Base-by-base conservation (phyloP, 2,113 vertebrate genomes). In the Thunnus thynnus region DNA sequence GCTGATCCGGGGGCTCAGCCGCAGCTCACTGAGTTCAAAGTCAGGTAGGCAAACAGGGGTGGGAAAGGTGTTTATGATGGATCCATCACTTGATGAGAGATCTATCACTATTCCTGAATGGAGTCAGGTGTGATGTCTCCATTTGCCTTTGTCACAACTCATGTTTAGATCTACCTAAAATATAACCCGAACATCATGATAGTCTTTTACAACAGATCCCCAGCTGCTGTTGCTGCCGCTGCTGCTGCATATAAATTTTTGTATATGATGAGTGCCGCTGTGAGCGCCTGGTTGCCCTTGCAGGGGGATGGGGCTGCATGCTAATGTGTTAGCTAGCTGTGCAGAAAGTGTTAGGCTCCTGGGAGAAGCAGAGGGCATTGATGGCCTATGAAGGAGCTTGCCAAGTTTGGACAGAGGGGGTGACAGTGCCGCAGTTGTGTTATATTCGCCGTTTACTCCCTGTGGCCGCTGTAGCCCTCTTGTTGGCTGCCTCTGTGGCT, bases 1-100 rank as follows among this genome's bases (percentile, higher is more conserved):
- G 89, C 92, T 14, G 95, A 95, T 2, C 86, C 88, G 4, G 91
- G 93, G 11, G 87, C 88, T 16, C 93, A 91, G 70, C 89, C 84
- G 18, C 93, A 93, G 77, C 77, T 94, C 57, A 81, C 90, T 7
- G 95, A 95, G 86, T 93, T 94, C 83, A 95, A 94, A 93, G 91
- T 92, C 94, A 95, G 95, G 95, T 95, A 94, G 67, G 94, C 44
- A 30, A 72, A 22, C 36, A 17, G n/a, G 30, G 50, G 12, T 5
- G 50, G 11, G 51, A 4, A 52, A 60, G 41, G 27, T 70, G 78
- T 61, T 76, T n/a, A 55, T 0, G 4, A 20, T 10, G 25, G 27
- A 80, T 56, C 27, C 12, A 47, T 62, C 22, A 32, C 3, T 46
- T 25, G 27, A 44, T 62, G 8, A 57, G 17, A 47, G 27, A 55